Evolutionary conservation across 2,113 vertebrate species (phyloP), one percentile per base, ranked within the genome.

Genomic region (Oryzias melastigma): DNA sequence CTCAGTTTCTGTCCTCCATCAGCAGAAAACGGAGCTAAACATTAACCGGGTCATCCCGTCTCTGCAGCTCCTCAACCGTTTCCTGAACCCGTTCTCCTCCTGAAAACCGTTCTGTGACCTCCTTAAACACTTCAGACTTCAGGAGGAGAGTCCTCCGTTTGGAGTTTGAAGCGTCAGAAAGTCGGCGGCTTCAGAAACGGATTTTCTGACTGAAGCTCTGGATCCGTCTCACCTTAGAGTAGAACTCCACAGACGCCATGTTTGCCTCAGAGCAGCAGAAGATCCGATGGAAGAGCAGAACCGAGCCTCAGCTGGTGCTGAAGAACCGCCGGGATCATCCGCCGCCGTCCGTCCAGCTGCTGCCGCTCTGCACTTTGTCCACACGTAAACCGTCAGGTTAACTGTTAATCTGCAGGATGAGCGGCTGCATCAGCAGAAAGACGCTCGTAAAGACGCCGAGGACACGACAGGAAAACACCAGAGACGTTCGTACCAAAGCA

Each of bases 21-120:
- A 93, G 90, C 90, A 92, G 66, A 92, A 92, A 90, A 86, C 52
- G 6, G 55, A 69, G 90, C 92, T 93, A 92, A 91, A 89, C 83
- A 91, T 93, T 93, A 92, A 93, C 90, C 17, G 20, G 60, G 80
- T 89, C 79, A 85, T 78, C 79, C 83, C 65, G 25, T 52, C 71
- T 75, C 35, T 61, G 18, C 50, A 72, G 16, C 40, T 10, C 53
- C 35, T 25, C 1, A 41, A 85, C n/a, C 20, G 83, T 88, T 84
- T 62, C 49, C 24, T 42, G 19, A 14, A 56, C 5, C 12, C 5
- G 40, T 50, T 42, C 1, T 1, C 16, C 18, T 16, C 14, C 7
- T 42, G 41, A 42, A 14, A 7, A n/a, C n/a, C 8, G 18, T n/a
- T 18, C 13, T 18, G 7, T 12, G 5, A 8, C 27, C 27, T 35